Conservation (phyloP, 2,888 invertebrate genomes). For the Aporophyla lueneburgensis region DNA sequence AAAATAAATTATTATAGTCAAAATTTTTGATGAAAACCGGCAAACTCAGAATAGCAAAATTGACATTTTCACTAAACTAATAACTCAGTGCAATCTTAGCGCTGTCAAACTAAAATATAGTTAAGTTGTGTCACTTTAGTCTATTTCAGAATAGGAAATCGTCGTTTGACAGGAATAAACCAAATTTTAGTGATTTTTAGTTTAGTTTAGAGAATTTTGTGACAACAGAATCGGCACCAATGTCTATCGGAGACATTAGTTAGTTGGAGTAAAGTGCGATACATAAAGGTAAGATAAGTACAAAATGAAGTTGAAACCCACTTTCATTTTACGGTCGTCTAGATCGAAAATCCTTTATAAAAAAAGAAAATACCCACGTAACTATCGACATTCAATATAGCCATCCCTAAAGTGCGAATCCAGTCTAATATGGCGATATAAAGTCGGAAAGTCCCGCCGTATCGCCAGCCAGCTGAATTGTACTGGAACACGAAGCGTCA, state of each 20-base stretch:
- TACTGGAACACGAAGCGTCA: constrained; percentile 60
- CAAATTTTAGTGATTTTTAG: no score
- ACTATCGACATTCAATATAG: constrained; percentile 40
- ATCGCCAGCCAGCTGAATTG: constrained; percentile 59
- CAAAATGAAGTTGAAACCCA: background rate
- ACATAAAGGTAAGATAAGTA: background rate
- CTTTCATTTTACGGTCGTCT: background rate
- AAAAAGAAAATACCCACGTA: background rate
- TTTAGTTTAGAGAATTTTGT: no score
- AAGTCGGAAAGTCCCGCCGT: constrained; percentile 66
- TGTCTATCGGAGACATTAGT: background rate
- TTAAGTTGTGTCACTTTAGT: no score
- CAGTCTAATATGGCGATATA: constrained; percentile 67
- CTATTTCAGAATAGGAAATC: no score
- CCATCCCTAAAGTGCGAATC: constrained; percentile 63
- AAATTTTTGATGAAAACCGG: no score
- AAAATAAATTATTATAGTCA: no score
- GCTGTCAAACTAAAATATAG: no score
- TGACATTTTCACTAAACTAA: no score
- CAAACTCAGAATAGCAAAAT: no score
- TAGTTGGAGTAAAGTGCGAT: background rate
- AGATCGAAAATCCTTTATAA: background rate
- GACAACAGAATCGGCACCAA: no score
- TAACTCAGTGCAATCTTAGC: no score
- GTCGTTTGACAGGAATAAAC: no score